A percentile compares a stretch with the other conserved stretches of the same genome.
phyloP scores from a whole-genome alignment of 2,888 invertebrate genomes.

The Parelbella ahira region DNA sequence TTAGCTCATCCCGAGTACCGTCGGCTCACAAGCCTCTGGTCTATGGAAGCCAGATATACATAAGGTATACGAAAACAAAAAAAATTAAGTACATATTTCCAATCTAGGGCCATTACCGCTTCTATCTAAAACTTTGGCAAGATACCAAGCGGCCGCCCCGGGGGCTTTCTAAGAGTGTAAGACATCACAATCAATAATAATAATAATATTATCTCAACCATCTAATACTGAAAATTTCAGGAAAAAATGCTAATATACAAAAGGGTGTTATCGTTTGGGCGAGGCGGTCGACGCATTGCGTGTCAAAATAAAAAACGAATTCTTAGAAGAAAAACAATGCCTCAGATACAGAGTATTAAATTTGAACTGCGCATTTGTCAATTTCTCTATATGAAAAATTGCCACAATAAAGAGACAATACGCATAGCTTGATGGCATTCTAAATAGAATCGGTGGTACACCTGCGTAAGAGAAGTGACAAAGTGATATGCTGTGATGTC shows the following conservation, averaged over 20 bases:
- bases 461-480: too few species aligned
- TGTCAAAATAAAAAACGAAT: constrained; percentile 14
- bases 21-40: constrained; percentile 1
- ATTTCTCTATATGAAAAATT: too few species aligned
- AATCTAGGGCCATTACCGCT: constrained; percentile 39
- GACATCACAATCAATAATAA: constrained; percentile 65
- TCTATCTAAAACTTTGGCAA: constrained; percentile 59
- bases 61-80: constrained; percentile 45
- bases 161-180: constrained; percentile 40
- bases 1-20: constrained; percentile 12
- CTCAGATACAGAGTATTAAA: too few species aligned
- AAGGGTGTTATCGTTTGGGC: constrained; percentile 56
- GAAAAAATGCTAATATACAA: constrained; percentile 71
- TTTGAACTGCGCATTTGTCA: too few species aligned
- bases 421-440: too few species aligned
- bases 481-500: too few species aligned
- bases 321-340: too few species aligned
- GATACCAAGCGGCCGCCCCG: constrained; percentile 53
- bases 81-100: constrained; percentile 64
- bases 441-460: too few species aligned
- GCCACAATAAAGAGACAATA: too few species aligned
- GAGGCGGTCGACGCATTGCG: constrained; percentile 36
- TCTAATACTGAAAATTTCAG: constrained; percentile 71
- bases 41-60: constrained; percentile 34
- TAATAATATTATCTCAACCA: too few species aligned